Evolutionary conservation across 2,113 vertebrate species (phyloP).

Genomic region (Cisticola juncidis): DNA sequence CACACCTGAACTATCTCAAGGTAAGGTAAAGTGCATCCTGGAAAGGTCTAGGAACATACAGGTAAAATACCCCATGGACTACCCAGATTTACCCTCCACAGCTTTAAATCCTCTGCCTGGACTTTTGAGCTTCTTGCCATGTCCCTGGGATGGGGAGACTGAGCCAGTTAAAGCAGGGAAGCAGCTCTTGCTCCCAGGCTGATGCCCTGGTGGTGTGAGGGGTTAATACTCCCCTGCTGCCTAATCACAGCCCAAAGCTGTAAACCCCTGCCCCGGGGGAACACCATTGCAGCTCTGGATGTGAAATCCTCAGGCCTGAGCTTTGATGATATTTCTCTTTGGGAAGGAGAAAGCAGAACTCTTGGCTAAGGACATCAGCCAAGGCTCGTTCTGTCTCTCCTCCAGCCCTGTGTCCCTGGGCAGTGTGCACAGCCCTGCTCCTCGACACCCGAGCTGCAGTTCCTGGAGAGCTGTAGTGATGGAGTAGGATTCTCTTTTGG

Average conservation of each 20-base stretch:
- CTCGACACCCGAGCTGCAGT: fast-evolving
- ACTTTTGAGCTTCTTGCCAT: fast-evolving
- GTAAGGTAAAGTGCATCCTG: neutral
- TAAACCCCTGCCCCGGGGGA: neutral
- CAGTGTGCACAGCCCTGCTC: neutral
- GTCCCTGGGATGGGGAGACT: no score
- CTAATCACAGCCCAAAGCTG: neutral
- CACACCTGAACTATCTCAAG: fast-evolving
- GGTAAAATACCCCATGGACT: neutral
- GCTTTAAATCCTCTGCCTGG: neutral
- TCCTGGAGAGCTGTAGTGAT: fast-evolving
- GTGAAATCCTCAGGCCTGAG: neutral
- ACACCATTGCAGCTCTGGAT: neutral
- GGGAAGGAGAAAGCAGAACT: neutral
- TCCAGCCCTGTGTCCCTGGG: neutral
- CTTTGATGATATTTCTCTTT: neutral
- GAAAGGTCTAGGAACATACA: fast-evolving
- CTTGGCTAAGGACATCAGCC: neutral
- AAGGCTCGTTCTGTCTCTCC: neutral
- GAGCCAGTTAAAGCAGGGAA: neutral
- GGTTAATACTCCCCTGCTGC: neutral
- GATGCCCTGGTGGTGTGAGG: neutral
- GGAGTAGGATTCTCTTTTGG: neutral
- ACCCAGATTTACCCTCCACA: neutral
- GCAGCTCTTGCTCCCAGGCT: neutral